Percentiles rank a stretch among this genome's conserved stretches.
Conservation (phyloP, 2,113 vertebrate species). For the Sterna hirundo region DNA sequence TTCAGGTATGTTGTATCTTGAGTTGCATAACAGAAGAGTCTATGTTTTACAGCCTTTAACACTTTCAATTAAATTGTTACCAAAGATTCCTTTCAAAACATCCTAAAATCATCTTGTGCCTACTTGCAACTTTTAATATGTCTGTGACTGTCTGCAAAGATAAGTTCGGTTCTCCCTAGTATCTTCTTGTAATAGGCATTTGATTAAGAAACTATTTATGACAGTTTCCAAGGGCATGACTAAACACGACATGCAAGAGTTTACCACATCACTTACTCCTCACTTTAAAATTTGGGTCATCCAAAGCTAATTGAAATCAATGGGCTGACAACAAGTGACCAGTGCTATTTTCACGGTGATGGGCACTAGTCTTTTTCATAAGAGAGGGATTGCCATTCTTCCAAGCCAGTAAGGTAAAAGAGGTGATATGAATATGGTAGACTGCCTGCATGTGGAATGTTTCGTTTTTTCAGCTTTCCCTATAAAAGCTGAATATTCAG, state of each 20-base stretch:
- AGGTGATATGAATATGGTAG: not conserved
- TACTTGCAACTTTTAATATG: not conserved
- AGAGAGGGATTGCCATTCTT: not conserved
- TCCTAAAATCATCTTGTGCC: not conserved
- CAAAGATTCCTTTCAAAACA: slow-evolving; percentile 2
- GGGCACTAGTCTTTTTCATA: not conserved
- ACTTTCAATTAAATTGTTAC: slow-evolving; percentile 5
- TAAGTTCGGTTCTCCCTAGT: not conserved
- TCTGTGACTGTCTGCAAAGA: not conserved
- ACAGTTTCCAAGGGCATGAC: not conserved
- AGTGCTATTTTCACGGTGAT: not conserved
- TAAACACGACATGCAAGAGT: not conserved
- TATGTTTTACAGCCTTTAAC: not conserved
- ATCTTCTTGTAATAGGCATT: not conserved
- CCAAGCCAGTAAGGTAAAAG: not conserved
- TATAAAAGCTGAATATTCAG: not conserved
- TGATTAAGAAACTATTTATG: not conserved
- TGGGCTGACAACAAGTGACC: not conserved
- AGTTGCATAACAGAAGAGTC: not conserved
- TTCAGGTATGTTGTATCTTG: not conserved
- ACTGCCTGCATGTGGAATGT: not conserved
- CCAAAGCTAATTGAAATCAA: not conserved
- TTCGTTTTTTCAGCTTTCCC: not conserved
- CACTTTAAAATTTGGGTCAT: not conserved
- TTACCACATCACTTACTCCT: not conserved